phyloP scores from a whole-genome alignment of 2,888 invertebrate species.

The Cyaniris semiargus region DNA sequence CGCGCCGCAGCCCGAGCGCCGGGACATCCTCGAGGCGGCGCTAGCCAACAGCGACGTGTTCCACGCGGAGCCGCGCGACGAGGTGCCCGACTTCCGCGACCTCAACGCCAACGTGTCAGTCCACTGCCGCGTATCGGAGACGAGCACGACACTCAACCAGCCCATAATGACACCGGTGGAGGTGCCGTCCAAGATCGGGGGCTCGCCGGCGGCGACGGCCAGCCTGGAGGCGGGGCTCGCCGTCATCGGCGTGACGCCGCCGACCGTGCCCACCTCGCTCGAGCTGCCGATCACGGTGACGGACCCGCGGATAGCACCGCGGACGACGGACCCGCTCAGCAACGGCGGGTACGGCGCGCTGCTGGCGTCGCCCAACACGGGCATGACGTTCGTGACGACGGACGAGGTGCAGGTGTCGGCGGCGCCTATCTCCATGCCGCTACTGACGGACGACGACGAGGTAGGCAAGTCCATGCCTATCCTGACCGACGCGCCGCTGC shows the following conservation, averaged over 20 bases:
- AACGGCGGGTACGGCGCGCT: slow-evolving; percentile 54
- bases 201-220: slow-evolving; percentile 56
- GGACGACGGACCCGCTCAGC: slow-evolving; percentile 66
- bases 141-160: slow-evolving; percentile 86
- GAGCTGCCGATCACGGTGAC: slow-evolving; percentile 89
- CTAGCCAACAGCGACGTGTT: slow-evolving; percentile 88
- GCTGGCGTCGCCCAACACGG: slow-evolving; percentile 61
- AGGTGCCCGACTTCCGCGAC: slow-evolving; percentile 82
- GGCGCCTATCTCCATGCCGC: slow-evolving; percentile 80
- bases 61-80: slow-evolving; percentile 77
- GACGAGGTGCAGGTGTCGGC: slow-evolving; percentile 59
- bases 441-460: slow-evolving; percentile 76
- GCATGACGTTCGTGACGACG: slow-evolving; percentile 57
- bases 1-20: slow-evolving; percentile 69
- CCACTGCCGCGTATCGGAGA: slow-evolving; percentile 85
- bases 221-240: slow-evolving; percentile 80
- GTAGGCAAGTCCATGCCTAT: slow-evolving; percentile 67
- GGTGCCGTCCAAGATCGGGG: slow-evolving; percentile 80
- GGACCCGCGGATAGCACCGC: slow-evolving; percentile 85
- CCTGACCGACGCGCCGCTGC: slow-evolving; percentile 68
- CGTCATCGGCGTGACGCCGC: slow-evolving; percentile 79
- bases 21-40: slow-evolving; percentile 88
- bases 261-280: slow-evolving; percentile 83
- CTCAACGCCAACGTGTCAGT: slow-evolving; percentile 79
- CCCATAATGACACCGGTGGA: slow-evolving; percentile 92